These are phyloP conservation scores for Atractosteus spatula DNA, from an alignment of 2,113 vertebrate genomes.

Conservation along the genomic window DNA sequence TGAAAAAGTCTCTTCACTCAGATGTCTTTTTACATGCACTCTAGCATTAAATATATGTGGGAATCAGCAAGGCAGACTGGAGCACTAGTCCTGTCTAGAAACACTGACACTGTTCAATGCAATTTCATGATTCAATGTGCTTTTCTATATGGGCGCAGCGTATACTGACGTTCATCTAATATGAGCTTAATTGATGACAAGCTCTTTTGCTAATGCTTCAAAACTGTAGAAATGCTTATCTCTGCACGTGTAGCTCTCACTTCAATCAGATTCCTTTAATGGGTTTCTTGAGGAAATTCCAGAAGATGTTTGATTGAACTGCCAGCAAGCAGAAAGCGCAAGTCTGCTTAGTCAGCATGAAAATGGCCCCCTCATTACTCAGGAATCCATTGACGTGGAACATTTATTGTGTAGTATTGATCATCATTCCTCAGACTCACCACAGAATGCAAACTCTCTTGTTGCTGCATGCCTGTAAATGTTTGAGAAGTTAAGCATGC, in stretches of 20 bases:
- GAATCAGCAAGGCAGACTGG: too few species aligned
- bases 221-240: conserved; percentile 4
- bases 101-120: too few species aligned
- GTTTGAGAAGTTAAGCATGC: too few species aligned
- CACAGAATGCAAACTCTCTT: background rate
- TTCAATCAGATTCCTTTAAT: background rate
- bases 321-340: background rate
- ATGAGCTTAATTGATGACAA: background rate
- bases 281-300: background rate
- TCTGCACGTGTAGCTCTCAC: background rate
- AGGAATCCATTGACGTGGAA: background rate
- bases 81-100: too few species aligned
- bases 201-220: background rate
- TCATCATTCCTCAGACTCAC: background rate
- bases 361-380: background rate
- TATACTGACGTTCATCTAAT: too few species aligned
- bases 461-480: background rate
- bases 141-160: too few species aligned
- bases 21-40: too few species aligned
- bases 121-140: too few species aligned
- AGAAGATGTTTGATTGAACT: background rate
- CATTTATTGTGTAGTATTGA: background rate
- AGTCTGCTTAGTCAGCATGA: background rate
- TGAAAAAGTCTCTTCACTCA: too few species aligned
- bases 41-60: too few species aligned